These are phyloP conservation scores for Siniperca knerii DNA, from an alignment of 2,113 vertebrate species.

Conservation along the genomic window DNA sequence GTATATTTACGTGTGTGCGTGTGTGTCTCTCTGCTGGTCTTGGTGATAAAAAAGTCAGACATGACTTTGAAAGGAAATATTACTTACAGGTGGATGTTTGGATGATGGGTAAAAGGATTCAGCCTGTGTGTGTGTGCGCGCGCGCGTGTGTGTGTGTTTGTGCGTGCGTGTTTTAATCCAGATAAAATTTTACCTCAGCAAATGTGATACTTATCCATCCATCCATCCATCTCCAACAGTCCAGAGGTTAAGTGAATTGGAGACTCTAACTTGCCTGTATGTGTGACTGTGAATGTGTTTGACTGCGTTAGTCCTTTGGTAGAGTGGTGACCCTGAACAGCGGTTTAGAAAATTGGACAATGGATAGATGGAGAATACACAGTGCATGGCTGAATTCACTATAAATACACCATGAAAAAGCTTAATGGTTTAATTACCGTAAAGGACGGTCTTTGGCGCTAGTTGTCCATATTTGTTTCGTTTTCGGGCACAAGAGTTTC, in stretches of 20 bases:
- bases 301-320: background rate
- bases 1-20: background rate
- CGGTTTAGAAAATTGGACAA: background rate
- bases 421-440: background rate
- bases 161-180: background rate
- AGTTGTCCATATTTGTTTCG: background rate
- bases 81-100: slow-evolving; percentile 9
- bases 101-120: slow-evolving; percentile 29
- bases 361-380: background rate
- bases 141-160: background rate
- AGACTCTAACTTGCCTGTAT: background rate
- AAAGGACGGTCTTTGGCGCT: background rate
- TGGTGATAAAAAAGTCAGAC: slow-evolving; percentile 32
- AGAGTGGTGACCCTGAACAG: background rate
- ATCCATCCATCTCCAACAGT: background rate
- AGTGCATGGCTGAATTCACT: background rate
- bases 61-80: slow-evolving; percentile 33
- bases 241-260: background rate
- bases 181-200: too few species aligned
- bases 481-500: background rate
- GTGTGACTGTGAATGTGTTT: background rate
- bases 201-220: background rate
- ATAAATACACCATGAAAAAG: background rate
- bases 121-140: background rate
- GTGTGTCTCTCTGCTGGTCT: background rate